Base-by-base conservation (phyloP, 2,113 vertebrate species). In the Dryoscopus gambensis region DNA sequence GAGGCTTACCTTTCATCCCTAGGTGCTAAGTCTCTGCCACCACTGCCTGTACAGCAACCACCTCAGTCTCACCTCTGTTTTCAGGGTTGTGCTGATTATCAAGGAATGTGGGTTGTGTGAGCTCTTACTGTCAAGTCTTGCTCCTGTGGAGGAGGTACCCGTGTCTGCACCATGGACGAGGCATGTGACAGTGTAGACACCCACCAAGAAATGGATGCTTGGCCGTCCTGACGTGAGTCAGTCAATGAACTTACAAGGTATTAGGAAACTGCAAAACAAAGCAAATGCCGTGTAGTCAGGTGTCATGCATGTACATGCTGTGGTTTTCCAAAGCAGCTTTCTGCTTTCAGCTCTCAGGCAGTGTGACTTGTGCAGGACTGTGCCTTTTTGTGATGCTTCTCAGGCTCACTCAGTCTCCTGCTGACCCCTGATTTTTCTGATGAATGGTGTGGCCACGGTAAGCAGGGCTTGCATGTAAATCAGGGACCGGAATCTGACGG, bases 271-370 rank as follows among this genome's bases (percentile, higher is more conserved):
- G 33, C 53, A 68, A 30, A 68, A 8, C 50, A 49, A 53, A 63
- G 31, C n/a, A 47, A 47, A 19, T 3, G 24, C 35, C 23, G 22
- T 33, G 25, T 21, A 10, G 31, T 44, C 35, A 9, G 11, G 44
- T n/a, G 10, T 49, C 67, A 17, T 19, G 25, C 25, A 7, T 0
- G 1, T 37, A 11, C 44, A 5, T 0, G 0, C 42, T 5, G 0
- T 9, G 21, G 50, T 67, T 31, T 69, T 77, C 23, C 71, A 67
- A 35, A 85, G 39, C 16, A 65, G 1, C 35, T 13, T 73, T 21
- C 12, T 52, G 35, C 64, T 81, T 70, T 63, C 47, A 47, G 47
- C 39, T 94, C 33, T 55, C 30, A 22, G 47, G 42, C 50, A 24
- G 10, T 8, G 37, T 57, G 25, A 15, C 49, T 30, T 59, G 30